Evolutionary conservation across 1,140 invertebrate genomes (phyloP).

Genomic region (Oppia nitens): DNA sequence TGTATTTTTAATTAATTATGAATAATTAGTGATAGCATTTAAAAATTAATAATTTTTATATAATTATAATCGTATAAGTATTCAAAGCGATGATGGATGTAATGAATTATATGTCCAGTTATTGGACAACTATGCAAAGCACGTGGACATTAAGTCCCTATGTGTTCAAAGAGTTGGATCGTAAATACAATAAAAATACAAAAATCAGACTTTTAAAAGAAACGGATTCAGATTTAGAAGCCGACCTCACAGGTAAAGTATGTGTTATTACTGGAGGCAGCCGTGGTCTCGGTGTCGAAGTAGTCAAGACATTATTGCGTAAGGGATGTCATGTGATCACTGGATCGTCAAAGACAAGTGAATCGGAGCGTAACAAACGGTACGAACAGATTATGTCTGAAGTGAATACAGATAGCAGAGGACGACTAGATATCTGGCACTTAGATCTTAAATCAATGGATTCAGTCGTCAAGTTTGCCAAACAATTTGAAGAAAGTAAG

Average conservation of each 20-base stretch:
- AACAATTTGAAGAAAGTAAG: conserved; percentile 19
- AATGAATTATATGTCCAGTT: background rate
- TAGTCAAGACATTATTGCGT: conserved; percentile 56
- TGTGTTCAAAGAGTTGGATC: background rate
- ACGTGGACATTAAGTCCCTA: background rate
- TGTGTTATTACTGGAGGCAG: conserved; percentile 51
- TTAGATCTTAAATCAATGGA: conserved; percentile 42
- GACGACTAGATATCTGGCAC: conserved; percentile 26
- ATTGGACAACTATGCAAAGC: background rate
- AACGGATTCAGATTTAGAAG: background rate
- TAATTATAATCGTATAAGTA: too few species aligned
- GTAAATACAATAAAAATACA: background rate
- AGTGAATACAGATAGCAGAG: background rate
- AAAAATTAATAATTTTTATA: too few species aligned
- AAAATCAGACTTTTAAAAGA: background rate
- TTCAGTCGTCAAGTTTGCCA: conserved; percentile 56
- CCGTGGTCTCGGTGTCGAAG: conserved; percentile 62
- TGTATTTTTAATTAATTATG: too few species aligned
- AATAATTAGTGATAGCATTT: too few species aligned
- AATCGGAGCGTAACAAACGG: background rate
- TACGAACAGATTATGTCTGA: background rate
- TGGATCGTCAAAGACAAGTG: conserved; percentile 26
- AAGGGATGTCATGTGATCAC: conserved; percentile 69
- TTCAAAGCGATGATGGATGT: too few species aligned
- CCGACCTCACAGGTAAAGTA: conserved; percentile 18